Conservation (phyloP, 2,888 invertebrate species). For the Pandemis heparana region DNA sequence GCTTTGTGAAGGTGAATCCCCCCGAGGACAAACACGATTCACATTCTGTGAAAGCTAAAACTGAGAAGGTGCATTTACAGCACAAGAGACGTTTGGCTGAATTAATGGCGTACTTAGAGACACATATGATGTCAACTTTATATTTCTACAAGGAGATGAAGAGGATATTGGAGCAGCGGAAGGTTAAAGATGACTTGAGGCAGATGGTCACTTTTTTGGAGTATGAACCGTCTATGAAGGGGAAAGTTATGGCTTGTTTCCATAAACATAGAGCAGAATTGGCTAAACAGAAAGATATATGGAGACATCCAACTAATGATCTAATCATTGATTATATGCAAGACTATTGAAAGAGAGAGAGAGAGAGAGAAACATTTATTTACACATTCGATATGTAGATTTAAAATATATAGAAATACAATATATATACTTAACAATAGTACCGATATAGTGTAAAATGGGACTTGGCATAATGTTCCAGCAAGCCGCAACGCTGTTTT, state of each 20-base stretch:
- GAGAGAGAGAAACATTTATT: too few species aligned
- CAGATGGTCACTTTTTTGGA: slow-evolving; percentile 57
- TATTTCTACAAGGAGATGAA: slow-evolving; percentile 60
- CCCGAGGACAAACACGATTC: not conserved
- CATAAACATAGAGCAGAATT: not conserved
- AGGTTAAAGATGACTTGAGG: slow-evolving; percentile 54
- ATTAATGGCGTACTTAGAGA: slow-evolving; percentile 51
- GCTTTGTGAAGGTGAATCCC: not conserved
- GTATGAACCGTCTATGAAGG: slow-evolving; percentile 43
- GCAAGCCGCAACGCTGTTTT: too few species aligned
- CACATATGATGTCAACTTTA: slow-evolving; percentile 49
- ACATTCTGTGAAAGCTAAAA: not conserved
- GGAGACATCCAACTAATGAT: not conserved
- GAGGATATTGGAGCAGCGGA: slow-evolving; percentile 51
- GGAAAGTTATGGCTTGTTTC: slow-evolving; percentile 49
- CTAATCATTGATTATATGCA: not conserved
- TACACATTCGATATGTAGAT: too few species aligned
- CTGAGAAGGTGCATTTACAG: not conserved
- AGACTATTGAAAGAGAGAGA: too few species aligned
- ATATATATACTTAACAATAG: too few species aligned
- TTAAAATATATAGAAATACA: too few species aligned
- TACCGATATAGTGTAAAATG: too few species aligned
- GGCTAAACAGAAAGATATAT: not conserved
- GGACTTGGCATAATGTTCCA: too few species aligned
- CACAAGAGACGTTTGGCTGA: not conserved